These are phyloP conservation scores for Ormyrus labotus DNA, from an alignment of 2,888 invertebrate genomes.

Conservation along the genomic window DNA sequence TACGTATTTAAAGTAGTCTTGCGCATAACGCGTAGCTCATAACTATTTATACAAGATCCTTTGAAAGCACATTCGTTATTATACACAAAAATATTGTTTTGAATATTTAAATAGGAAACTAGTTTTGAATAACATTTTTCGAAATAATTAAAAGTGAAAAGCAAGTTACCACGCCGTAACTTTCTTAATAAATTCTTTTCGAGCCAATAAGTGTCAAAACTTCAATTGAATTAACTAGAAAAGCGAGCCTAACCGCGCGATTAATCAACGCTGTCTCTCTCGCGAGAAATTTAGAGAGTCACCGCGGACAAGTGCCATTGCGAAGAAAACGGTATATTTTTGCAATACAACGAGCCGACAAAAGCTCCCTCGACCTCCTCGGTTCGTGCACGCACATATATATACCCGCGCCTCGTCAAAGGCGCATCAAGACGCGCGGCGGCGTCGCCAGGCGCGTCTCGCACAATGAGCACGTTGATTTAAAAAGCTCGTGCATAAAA, in stretches of 20 bases:
- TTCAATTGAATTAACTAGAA: too few species aligned
- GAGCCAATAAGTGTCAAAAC: too few species aligned
- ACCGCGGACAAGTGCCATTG: neutral
- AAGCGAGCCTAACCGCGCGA: too few species aligned
- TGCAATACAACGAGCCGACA: slow-evolving; percentile 1
- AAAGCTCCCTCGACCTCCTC: neutral
- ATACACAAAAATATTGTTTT: too few species aligned
- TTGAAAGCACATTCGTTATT: too few species aligned
- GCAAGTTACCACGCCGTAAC: too few species aligned
- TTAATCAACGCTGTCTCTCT: neutral
- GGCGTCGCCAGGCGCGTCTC: neutral
- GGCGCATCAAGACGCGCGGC: neutral
- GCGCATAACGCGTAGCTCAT: neutral
- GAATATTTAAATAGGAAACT: too few species aligned
- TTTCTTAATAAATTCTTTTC: too few species aligned
- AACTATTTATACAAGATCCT: too few species aligned
- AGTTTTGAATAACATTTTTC: too few species aligned
- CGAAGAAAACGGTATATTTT: neutral
- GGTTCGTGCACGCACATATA: neutral
- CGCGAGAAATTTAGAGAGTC: slow-evolving; percentile 17
- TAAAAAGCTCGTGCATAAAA: neutral
- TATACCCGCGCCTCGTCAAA: neutral
- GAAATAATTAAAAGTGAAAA: too few species aligned
- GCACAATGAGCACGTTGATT: slow-evolving; percentile 4
- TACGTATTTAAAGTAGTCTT: slow-evolving; percentile 6